A percentile compares a stretch with the other conserved stretches of the same genome.
Conservation (phyloP, 2,888 invertebrate species). For the Dermolepida albohirtum region DNA sequence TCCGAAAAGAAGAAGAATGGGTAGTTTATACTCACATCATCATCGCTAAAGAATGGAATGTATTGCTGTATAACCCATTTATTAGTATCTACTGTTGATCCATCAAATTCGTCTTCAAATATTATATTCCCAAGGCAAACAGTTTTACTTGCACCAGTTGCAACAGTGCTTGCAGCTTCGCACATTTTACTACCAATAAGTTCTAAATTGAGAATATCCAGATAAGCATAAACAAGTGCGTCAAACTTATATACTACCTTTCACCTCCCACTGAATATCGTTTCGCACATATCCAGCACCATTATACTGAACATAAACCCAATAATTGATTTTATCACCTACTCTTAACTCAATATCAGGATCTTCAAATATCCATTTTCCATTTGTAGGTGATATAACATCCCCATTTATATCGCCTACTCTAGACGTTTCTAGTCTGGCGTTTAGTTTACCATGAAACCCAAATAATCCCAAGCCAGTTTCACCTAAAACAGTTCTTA, state of each 20-base stretch:
- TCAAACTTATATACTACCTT: slow-evolving; percentile 58
- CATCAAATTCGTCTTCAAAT: slow-evolving; percentile 74
- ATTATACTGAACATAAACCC: slow-evolving; percentile 71
- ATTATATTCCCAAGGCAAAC: slow-evolving; percentile 62
- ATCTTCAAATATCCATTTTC: slow-evolving; percentile 69
- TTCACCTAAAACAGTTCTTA: slow-evolving; percentile 62
- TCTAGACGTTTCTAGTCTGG: slow-evolving; percentile 64
- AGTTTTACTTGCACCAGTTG: slow-evolving; percentile 12
- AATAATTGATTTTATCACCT: slow-evolving; percentile 72
- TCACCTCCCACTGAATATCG: slow-evolving; percentile 63
- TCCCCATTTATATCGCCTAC: slow-evolving; percentile 70
- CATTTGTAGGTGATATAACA: slow-evolving; percentile 62
- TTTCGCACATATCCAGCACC: slow-evolving; percentile 66
- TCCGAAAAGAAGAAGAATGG: no score
- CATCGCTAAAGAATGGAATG: slow-evolving; percentile 61
- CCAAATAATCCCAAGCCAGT: slow-evolving; percentile 69
- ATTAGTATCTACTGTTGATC: slow-evolving; percentile 59
- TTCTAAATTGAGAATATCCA: slow-evolving; percentile 4
- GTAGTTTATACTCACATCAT: slow-evolving; percentile 28
- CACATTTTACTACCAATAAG: neutral
- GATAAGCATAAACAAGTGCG: neutral
- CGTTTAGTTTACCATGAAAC: slow-evolving; percentile 75
- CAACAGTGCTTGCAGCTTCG: neutral
- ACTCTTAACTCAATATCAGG: slow-evolving; percentile 63
- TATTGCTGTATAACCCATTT: slow-evolving; percentile 72